Base-by-base conservation (phyloP, 2,113 vertebrate genomes). In the Gadus chalcogrammus region DNA sequence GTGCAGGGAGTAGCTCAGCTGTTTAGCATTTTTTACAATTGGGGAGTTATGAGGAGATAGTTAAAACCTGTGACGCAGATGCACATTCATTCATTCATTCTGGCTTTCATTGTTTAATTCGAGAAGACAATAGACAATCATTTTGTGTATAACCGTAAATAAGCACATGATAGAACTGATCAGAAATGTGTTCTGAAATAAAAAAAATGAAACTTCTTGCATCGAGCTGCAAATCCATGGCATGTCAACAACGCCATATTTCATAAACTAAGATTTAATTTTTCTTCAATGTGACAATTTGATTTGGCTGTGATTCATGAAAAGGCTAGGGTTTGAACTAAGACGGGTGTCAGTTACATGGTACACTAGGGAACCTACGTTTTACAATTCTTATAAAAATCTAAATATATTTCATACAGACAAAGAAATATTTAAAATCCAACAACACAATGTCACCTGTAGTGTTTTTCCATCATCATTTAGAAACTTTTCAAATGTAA, bases 1-100 rank as follows among this genome's bases (percentile, higher is more conserved):
- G 70, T 81, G 79, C 70, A 90, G 85, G 83, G 87, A 88, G 85
- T 69, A 76, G 73, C 76, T 84, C 67, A 52, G 73, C 78, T 83
- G 58, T 79, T 64, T 61, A 76, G 78, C 77, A 65, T 79, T 48
- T 48, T 48, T 48, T 48, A 48, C 42, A 48, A 9, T 48, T 48
- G 8, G 42, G 42, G 11, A 48, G 42, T 48, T 48, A 48, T 48
- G 42, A 48, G 2, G 42, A 12, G 2, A 48, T 48, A 48, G 42
- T 48, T 48, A 48, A 48, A 48, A 48, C 42, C 8, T 12, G 42
- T 48, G 42, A 48, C 42, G 8, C 42, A 9, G 42, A 13, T 11
- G 38, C 6, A 42, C 38, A 11, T 48, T 48, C 42, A 48, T 48
- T 48, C 5, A 48, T 48, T 48, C 42, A 9, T 48, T 48, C 11